These are phyloP conservation scores for Gephyroberyx darwinii DNA, from an alignment of 2,797 vertebrate genomes.

Conservation along the genomic window DNA sequence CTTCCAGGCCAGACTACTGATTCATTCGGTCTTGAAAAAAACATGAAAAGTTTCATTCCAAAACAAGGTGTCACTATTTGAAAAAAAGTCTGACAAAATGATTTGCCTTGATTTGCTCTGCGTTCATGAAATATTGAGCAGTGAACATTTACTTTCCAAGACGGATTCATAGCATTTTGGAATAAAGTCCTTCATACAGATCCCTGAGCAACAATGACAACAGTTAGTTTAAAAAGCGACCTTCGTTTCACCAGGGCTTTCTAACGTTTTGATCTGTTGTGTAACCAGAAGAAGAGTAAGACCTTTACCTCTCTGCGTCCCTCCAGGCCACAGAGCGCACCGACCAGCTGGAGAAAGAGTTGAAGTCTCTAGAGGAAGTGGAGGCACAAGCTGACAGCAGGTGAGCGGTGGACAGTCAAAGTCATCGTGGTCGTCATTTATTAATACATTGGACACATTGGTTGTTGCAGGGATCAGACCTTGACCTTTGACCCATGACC, in stretches of 20 bases:
- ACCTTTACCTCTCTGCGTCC: constrained; percentile 7
- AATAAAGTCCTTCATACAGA: too few species aligned
- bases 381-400: constrained; percentile 89
- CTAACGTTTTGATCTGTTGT: background rate
- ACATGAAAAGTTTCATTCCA: background rate
- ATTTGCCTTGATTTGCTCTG: background rate
- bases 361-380: constrained; percentile 84
- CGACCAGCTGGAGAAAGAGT: constrained; percentile 85
- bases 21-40: background rate
- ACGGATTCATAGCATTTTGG: too few species aligned
- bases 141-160: background rate
- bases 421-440: too few species aligned
- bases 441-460: too few species aligned
- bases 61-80: too few species aligned
- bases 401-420: constrained; percentile 67
- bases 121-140: background rate
- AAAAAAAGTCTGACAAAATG: too few species aligned
- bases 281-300: background rate
- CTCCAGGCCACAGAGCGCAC: constrained; percentile 82
- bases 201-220: background rate
- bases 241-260: background rate
- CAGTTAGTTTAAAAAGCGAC: background rate
- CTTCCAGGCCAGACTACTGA: background rate
- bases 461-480: too few species aligned
- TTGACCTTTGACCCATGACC: too few species aligned